These are phyloP conservation scores for Sorex fumeus DNA, from an alignment of 2,113 vertebrate genomes.

Conservation along the genomic window DNA sequence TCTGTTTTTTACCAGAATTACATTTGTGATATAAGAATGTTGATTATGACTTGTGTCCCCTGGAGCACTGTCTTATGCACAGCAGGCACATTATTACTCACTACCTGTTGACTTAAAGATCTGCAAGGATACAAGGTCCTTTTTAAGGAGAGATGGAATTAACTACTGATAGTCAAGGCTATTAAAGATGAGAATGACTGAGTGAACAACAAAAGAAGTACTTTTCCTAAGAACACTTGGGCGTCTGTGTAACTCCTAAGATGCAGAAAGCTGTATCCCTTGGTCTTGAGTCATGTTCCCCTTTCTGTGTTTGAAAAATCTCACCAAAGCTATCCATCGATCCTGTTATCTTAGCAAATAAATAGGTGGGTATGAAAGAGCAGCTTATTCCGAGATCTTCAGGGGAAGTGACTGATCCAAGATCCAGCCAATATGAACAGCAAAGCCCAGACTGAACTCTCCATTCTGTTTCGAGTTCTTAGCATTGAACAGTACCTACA, in stretches of 20 bases:
- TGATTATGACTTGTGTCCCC: not conserved
- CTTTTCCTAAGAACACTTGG: not conserved
- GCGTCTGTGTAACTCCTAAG: not conserved
- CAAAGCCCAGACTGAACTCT: not conserved
- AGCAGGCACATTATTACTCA: conserved; percentile 1
- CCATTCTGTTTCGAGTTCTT: not conserved
- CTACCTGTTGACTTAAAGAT: not conserved
- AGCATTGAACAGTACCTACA: not conserved
- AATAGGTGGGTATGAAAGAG: not conserved
- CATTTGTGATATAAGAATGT: not conserved
- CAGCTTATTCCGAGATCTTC: not conserved
- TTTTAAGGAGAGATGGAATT: not conserved
- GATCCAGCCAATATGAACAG: not conserved
- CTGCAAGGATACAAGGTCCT: not conserved
- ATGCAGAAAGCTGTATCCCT: not conserved
- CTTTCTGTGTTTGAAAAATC: not conserved
- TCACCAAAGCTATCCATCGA: not conserved
- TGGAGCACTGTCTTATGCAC: not conserved
- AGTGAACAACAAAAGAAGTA: not conserved
- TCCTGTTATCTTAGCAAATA: not conserved
- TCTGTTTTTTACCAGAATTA: conserved; percentile 14
- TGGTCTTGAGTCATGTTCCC: not conserved
- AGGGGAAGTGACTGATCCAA: not conserved
- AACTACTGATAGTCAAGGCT: not conserved
- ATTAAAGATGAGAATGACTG: not conserved